Base-by-base conservation (phyloP, 92 coral and sea anemone species). In the Nematostella vectensis region DNA sequence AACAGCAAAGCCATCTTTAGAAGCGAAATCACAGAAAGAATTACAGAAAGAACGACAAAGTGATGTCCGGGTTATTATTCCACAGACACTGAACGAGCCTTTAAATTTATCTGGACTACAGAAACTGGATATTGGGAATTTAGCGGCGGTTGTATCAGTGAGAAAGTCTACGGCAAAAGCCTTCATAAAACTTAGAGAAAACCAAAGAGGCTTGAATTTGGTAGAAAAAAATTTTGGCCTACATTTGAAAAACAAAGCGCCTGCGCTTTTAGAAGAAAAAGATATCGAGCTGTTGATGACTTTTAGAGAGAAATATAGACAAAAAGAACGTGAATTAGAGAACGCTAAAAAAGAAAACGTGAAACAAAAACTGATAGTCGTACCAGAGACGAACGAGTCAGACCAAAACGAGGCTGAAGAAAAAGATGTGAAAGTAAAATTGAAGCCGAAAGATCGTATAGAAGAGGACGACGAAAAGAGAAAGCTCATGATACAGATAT, bases 391-490 rank as follows among this genome's bases (percentile, higher is more conserved):
- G 6, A 6, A 6, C 40, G 40, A 6, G 40, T 6, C 6, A 6
- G 6, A 6, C 40, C 8, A 33, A 33, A 33, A 15, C 15, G 40
- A 33, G 6, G 15, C 15, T 33, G 40, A 33, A 6, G 40, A 15
- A 33, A 15, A 33, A 6, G 6, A 15, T 33, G 6, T 6, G 8
- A 33, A 11, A 50, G 27, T 17, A 24, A 50, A 50, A 12, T 9
- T 11, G 56, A 21, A 28, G n/a, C 15, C 56, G 29, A 22, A 24
- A 50, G 56, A 4, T 50, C 0, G 19, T 1, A 24, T 4, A 17
- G 56, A n/a, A 50, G 56, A 50, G 25, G 25, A 50, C 25, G 28
- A 10, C 28, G 56, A 21, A 50, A 11, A 13, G 4, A 50, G 15
- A 24, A 50, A 50, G 8, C 40, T 33, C 8, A 6, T 6, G 8